Base-by-base conservation (phyloP, 1,140 invertebrate genomes). In the Potamilus streckersoni region DNA sequence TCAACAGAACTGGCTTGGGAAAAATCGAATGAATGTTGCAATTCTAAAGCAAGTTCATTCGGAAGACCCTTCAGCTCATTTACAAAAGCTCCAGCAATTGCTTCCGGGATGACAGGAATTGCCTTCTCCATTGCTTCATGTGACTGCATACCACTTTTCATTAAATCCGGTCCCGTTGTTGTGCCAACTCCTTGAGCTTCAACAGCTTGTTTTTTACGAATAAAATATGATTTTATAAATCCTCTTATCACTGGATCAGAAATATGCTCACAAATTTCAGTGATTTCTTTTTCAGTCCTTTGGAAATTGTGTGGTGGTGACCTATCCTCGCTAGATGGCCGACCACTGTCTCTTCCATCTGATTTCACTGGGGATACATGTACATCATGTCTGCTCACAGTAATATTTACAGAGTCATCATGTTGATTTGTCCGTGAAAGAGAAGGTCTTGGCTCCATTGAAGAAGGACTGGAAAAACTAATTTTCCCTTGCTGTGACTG, bases 261-360 rank as follows among this genome's bases (percentile, higher is more conserved):
- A n/a, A 79, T 74, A 15, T 71, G 59, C 57, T 62, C 71, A 79
- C 77, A 79, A 70, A 79, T 79, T 61, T 79, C 72, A 70, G 67
- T 74, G 13, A 79, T 71, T 63, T 77, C 75, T 63, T 77, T 63
- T 69, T 77, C 75, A 69, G 73, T 77, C 49, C 69, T 77, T 49
- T 72, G 65, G 11, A 71, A 62, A 38, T 77, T 63, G 20, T 72
- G 16, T 19, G 72, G 70, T n/a, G 67, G 55, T 23, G 72, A 70
- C 20, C 57, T 63, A 31, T 77, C 75, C 67, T 73, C 75, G 67
- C 75, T 77, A 8, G 75, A 73, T 31, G 75, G 75, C 23, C 70
- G 58, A n/a, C 75, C 75, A 69, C 69, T 72, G 17, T 77, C 75
- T 63, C 59, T 77, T 15, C 74, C 74, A 62, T 77, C 75, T 38